Evolutionary conservation across 2,113 vertebrate species (phyloP).

Genomic region (Erinaceus europaeus): DNA sequence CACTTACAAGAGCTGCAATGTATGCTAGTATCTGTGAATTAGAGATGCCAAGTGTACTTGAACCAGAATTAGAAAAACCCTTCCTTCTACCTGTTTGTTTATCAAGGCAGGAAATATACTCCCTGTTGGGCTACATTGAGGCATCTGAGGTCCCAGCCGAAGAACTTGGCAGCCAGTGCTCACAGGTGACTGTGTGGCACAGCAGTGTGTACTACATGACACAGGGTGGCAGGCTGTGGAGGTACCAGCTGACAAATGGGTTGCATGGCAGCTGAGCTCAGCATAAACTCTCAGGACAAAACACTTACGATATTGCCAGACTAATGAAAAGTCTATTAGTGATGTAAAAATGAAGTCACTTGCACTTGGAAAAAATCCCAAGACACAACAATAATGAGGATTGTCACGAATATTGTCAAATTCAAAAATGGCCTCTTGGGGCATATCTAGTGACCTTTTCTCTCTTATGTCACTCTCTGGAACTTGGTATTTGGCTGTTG

Average conservation of each 20-base stretch:
- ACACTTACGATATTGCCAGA: not conserved
- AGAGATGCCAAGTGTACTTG: not conserved
- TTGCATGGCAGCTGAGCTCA: not conserved
- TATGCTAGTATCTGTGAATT: not conserved
- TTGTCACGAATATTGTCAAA: not conserved
- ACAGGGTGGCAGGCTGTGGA: not conserved
- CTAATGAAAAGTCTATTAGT: not conserved
- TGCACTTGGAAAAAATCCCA: not conserved
- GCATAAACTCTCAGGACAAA: slow-evolving; percentile 11
- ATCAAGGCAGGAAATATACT: not conserved
- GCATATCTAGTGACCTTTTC: not conserved
- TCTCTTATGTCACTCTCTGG: not conserved
- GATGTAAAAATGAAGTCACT: not conserved
- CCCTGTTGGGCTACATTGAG: not conserved
- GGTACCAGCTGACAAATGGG: not conserved
- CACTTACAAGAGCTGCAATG: not conserved
- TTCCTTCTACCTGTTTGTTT: not conserved
- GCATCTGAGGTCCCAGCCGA: not conserved
- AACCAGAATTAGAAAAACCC: not conserved
- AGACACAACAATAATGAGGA: not conserved
- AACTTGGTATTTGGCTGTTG: not conserved
- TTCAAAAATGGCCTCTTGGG: not conserved
- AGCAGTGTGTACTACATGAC: not conserved
- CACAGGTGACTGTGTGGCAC: not conserved
- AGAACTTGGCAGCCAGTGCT: not conserved